Conservation (phyloP, 2,888 invertebrate species). For the Epicampocera succincta region DNA sequence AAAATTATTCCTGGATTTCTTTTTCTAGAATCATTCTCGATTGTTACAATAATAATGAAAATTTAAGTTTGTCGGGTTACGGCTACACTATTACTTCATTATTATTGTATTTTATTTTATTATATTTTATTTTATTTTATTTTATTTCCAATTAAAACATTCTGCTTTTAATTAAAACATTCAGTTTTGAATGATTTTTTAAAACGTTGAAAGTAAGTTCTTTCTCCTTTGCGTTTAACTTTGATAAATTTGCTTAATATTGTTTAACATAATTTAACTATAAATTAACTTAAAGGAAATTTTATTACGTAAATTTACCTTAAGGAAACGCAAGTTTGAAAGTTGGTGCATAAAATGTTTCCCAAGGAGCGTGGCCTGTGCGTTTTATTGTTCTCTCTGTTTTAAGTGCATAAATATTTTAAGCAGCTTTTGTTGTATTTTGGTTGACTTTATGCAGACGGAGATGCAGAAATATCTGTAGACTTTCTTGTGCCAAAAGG, state of each 20-base stretch:
- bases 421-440: conserved; percentile 31
- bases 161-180: no score
- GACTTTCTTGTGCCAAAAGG: conserved; percentile 11
- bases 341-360: conserved; percentile 4
- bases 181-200: no score
- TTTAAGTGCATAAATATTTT: conserved; percentile 13
- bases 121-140: no score
- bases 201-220: not conserved
- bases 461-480: conserved; percentile 49
- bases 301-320: conserved; percentile 34
- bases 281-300: conserved; percentile 25
- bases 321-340: not conserved
- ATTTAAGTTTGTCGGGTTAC: no score
- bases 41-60: no score
- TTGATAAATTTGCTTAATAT: conserved; percentile 7
- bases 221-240: no score
- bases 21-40: no score
- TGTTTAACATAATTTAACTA: conserved; percentile 27
- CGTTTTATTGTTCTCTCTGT: not conserved
- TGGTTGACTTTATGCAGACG: conserved; percentile 39
- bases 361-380: not conserved
- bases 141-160: no score
- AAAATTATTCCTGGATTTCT: no score
- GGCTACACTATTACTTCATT: no score
- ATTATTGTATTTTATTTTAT: no score